These are phyloP conservation scores for Cettia cetti DNA, from an alignment of 2,113 vertebrate species.

Conservation along the genomic window DNA sequence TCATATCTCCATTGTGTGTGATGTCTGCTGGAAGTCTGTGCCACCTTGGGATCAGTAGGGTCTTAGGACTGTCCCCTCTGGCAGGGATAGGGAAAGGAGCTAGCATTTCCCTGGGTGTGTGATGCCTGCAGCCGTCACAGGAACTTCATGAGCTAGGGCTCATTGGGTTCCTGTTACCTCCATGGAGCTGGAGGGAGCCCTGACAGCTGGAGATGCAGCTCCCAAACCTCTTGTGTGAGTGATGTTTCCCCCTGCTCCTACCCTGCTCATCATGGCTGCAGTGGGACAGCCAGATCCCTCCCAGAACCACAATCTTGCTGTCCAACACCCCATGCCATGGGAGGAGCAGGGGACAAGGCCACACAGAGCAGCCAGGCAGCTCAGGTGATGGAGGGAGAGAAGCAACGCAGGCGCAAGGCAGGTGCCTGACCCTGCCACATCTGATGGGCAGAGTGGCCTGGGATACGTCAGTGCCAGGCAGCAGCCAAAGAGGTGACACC, in stretches of 20 bases:
- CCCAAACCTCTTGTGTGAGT: background rate
- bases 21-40: background rate
- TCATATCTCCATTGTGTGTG: rapidly evolving
- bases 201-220: background rate
- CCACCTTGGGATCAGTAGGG: background rate
- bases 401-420: rapidly evolving
- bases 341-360: background rate
- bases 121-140: background rate
- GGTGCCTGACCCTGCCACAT: rapidly evolving
- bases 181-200: background rate
- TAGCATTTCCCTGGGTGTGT: rapidly evolving
- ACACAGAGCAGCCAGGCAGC: too few relatives aligned
- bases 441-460: background rate
- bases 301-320: rapidly evolving
- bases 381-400: background rate
- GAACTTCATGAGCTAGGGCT: background rate
- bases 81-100: background rate
- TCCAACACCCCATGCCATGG: rapidly evolving
- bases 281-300: background rate
- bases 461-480: background rate
- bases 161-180: background rate
- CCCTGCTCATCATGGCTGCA: background rate
- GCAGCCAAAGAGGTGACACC: background rate
- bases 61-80: background rate
- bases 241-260: background rate